Evolutionary conservation across 2,797 vertebrate genomes (phyloP), one percentile per base, ranked within the genome.

Genomic region (Chelon auratus): DNA sequence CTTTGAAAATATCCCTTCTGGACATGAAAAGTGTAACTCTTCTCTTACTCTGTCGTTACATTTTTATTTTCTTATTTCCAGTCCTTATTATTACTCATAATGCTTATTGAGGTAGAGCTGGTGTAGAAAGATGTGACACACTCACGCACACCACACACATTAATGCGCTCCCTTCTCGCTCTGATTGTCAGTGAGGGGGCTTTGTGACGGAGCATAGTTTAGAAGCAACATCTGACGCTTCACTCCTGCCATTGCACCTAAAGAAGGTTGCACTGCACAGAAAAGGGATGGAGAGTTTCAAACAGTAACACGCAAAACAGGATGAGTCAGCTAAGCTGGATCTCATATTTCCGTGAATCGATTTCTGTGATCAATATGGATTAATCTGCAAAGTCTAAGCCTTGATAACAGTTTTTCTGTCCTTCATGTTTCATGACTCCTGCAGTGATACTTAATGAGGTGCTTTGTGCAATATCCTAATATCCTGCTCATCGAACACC

Each of bases 121-220:
- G n/a, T 50, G 47, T 20, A 50, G 18, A n/a, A 50, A n/a, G 43
- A 13, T 47, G 4, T 47, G 4, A 3, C 13, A 39, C 12, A 36
- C 10, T 15, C 59, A 67, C 36, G 48, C 37, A 20, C 43, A 39
- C 37, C 13, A 5, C 42, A 15, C 40, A 15, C 42, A 15, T 12
- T 43, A 14, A 5, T 26, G 43, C 78, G 45, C 48, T 62, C 33
- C 55, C 37, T 58, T 37, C 60, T 81, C 18, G 20, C 72, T 74
- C 73, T 85, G 80, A 76, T 75, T 87, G 76, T 70, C 78, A 80
- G 26, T 75, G 58, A 78, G 72, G 63, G 48, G 0, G 20, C 10
- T 78, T 62, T 14, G 42, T 85, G 84, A 76, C 13, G 15, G 48
- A 5, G 68, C 71, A 82, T 85, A 75, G 36, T 48, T 81, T 56